phyloP scores from a whole-genome alignment of 2,888 invertebrate species.

The Thelaira solivaga region DNA sequence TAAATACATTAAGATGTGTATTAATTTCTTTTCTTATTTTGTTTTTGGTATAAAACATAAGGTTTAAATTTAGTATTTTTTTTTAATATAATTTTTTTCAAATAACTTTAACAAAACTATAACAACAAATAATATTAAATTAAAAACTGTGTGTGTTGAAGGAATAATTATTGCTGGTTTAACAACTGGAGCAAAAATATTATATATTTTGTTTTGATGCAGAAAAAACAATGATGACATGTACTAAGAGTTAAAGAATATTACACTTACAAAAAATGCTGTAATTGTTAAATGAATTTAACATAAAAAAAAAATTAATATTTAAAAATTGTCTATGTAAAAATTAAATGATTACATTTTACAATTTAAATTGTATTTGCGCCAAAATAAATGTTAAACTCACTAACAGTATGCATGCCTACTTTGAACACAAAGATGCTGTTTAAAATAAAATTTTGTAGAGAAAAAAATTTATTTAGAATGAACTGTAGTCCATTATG shows the following conservation, averaged over 20 bases:
- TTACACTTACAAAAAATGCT: slow-evolving; percentile 43
- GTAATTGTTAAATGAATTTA: slow-evolving; percentile 51
- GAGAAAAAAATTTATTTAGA: too few species aligned
- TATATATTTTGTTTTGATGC: background rate
- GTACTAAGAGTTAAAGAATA: slow-evolving; percentile 31
- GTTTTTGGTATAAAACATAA: slow-evolving; percentile 28
- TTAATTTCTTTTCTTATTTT: too few species aligned
- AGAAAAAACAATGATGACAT: slow-evolving; percentile 42
- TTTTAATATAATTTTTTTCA: slow-evolving; percentile 7
- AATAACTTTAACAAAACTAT: slow-evolving; percentile 40
- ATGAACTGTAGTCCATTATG: too few species aligned
- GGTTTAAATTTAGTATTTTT: slow-evolving; percentile 9
- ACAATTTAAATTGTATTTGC: background rate
- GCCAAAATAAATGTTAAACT: background rate
- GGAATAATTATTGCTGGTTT: slow-evolving; percentile 14
- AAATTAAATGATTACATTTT: background rate
- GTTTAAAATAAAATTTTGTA: too few species aligned
- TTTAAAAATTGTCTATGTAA: background rate
- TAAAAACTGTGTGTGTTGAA: slow-evolving; percentile 3
- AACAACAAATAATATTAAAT: slow-evolving; percentile 51
- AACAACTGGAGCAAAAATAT: slow-evolving; percentile 22
- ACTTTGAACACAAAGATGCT: slow-evolving; percentile 6
- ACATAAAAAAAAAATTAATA: background rate
- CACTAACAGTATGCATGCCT: background rate
- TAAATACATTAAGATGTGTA: background rate